phyloP scores from a whole-genome alignment of 2,113 vertebrate species.

The Alces alces region DNA sequence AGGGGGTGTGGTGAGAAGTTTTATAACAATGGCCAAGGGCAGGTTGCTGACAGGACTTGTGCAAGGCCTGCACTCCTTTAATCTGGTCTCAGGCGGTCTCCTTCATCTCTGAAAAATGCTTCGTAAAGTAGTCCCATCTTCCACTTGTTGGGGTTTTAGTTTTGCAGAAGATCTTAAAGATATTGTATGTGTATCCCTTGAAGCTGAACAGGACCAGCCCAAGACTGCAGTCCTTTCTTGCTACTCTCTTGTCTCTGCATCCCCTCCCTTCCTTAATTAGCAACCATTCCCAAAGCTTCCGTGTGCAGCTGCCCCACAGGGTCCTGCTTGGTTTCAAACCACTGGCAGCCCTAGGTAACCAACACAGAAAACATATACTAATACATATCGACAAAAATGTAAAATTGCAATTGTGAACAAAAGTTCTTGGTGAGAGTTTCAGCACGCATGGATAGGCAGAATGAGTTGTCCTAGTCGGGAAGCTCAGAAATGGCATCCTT shows the following conservation, averaged over 20 bases:
- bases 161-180: not conserved
- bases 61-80: not conserved
- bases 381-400: not conserved
- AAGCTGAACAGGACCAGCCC: not conserved
- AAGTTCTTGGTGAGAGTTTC: not conserved
- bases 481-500: not conserved
- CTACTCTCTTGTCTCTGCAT: not conserved
- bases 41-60: not conserved
- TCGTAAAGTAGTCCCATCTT: not conserved
- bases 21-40: not conserved
- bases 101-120: not conserved
- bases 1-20: not conserved
- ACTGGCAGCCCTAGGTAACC: not conserved
- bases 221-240: not conserved
- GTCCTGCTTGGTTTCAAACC: not conserved
- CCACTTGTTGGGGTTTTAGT: not conserved
- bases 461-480: not conserved
- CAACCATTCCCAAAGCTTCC: not conserved
- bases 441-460: not conserved
- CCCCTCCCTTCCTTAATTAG: not conserved
- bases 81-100: not conserved
- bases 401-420: not conserved
- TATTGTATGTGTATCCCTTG: not conserved
- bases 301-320: not conserved
- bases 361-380: not conserved